Evolutionary conservation across 2,113 vertebrate genomes (phyloP).

Genomic region (Gymnogyps californianus): DNA sequence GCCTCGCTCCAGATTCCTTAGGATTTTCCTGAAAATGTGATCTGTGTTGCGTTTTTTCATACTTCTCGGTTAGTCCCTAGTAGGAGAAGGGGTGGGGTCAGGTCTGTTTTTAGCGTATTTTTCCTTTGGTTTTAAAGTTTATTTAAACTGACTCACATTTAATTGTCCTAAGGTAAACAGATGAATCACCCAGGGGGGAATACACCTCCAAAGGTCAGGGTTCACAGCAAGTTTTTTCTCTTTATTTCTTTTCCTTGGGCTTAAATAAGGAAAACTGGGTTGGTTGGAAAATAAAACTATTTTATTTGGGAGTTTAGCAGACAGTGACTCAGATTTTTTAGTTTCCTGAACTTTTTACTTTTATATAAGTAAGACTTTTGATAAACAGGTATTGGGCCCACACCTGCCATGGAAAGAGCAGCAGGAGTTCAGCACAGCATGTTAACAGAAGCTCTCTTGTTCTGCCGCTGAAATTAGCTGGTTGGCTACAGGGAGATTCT

Average conservation of each 20-base stretch:
- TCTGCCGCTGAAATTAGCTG: slow-evolving; percentile 42
- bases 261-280: slow-evolving; percentile 67
- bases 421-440: slow-evolving; percentile 43
- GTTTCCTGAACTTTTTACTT: slow-evolving; percentile 68
- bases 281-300: slow-evolving; percentile 72
- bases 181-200: slow-evolving; percentile 73
- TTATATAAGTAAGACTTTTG: slow-evolving; percentile 59
- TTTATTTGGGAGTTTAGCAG: slow-evolving; percentile 76
- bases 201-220: slow-evolving; percentile 69
- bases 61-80: slow-evolving; percentile 26
- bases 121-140: slow-evolving; percentile 73
- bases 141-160: slow-evolving; percentile 78
- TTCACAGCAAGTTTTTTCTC: slow-evolving; percentile 53
- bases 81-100: slow-evolving; percentile 50
- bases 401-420: slow-evolving; percentile 74
- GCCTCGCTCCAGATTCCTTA: background rate
- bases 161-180: slow-evolving; percentile 78
- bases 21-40: slow-evolving; percentile 59
- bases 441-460: slow-evolving; percentile 69
- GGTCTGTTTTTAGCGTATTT: slow-evolving; percentile 69
- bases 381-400: slow-evolving; percentile 73
- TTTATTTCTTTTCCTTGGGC: slow-evolving; percentile 39
- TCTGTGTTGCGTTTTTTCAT: slow-evolving; percentile 7
- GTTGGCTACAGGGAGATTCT: slow-evolving; percentile 47
- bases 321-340: slow-evolving; percentile 77